Evolutionary conservation across 2,888 invertebrate genomes (phyloP), one percentile per base, ranked within the genome.

Genomic region (Caenorhabditis doughertyi): DNA sequence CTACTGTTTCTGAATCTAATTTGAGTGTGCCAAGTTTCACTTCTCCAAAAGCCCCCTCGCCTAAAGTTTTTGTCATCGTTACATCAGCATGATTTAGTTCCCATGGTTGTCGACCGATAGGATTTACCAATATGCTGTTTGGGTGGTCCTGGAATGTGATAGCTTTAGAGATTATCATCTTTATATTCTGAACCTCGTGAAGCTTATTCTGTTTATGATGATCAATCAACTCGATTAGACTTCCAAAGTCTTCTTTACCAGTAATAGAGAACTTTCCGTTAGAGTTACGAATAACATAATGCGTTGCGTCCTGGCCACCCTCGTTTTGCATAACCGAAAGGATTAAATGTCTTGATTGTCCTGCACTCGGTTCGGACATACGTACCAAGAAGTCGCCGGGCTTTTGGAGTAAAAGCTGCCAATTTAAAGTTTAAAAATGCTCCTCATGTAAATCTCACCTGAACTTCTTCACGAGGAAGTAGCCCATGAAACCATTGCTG

Each of bases 21-120:
- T 47, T 67, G 9, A 83, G 55, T 3, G 60, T 77, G 18, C 83
- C 83, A n/a, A 42, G n/a, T 16, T 53, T 55, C 9, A 89, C 89
- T 71, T 89, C 89, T n/a, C 89, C 89, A 70, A 89, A 89, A 9
- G 89, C 89, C 35, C 89, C 87, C 53, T 87, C 89, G 23, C 89
- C 89, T 55, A 89, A 67, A 51, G 84, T 86, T 77, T 88, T 89
- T 13, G 83, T 81, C 27, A 81, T 62, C 13, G 62, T 65, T 35
- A 89, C 81, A 51, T 88, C 83, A 0, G 85, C 84, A 62, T 89
- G 89, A 4, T 72, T 67, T 11, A 86, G 84, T 44, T 89, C 89
- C 89, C 89, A 89, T 2, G 35, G 13, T 80, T 87, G 88, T 2
- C 87, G 73, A 0, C n/a, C 25, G 29, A 88, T 70, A 35, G 80